Evolutionary conservation across 1,140 invertebrate species (phyloP), one percentile per base, ranked within the genome.

Genomic region (Macrosteles quadrilineatus): DNA sequence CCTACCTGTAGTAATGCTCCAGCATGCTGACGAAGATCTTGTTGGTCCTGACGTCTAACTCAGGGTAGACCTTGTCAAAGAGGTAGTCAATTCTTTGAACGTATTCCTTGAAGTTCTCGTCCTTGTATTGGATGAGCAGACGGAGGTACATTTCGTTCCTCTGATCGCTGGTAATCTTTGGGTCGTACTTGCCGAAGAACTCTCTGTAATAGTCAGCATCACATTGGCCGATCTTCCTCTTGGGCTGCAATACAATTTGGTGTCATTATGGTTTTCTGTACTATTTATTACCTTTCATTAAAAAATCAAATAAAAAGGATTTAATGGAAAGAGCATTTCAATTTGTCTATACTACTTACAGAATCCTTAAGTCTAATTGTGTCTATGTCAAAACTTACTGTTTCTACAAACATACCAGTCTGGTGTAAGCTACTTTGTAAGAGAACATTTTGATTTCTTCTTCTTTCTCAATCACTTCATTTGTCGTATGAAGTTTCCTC

Each of bases 1-100:
- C n/a, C n/a, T 50, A 50, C 47, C 47, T 50, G 47, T 50, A 50
- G 47, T 50, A 50, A 21, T 50, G 47, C 4, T 50, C 47, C 47
- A 50, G 6, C 47, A 50, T 17, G 47, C 21, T 50, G 47, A 50
- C 21, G n/a, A 21, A 17, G 14, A 50, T 4, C 3, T 6, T 6
- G 14, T 50, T 50, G 6, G 47, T 50, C 21, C 47, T 50, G n/a
- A 50, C n/a, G 47, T 50, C 47, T 19, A 50, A 19, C n/a, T 50
- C 14, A 50, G 47, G 47, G 21, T 50, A 50, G 4, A 50, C 47
- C 4, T 50, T 11, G 47, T 50, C 47, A 50, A 50, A 50, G 6
- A 50, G n/a, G 47, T 50, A 50, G 47, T 50, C 47, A 50, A 50
- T 50, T 50, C 47, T 50, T n/a, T 50, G 14, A 3, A 50, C 47